Conservation (phyloP, 2,888 invertebrate species). For the Eristalis arbustorum region DNA sequence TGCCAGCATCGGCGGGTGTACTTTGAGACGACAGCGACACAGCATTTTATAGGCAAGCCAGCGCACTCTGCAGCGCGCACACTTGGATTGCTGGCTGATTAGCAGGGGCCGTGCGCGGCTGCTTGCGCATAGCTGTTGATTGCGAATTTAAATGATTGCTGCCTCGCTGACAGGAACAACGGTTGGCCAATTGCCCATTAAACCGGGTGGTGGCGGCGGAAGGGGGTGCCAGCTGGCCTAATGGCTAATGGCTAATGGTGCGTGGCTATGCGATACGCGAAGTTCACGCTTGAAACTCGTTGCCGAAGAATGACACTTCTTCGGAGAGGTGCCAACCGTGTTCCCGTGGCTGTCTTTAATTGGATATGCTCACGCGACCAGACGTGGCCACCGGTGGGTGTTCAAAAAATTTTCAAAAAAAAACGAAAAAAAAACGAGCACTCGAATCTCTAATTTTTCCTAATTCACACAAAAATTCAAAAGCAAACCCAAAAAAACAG, state of each 20-base stretch:
- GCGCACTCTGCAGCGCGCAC: not conserved
- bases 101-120: slow-evolving; percentile 10
- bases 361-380: slow-evolving; percentile 14
- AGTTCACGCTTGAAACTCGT: slow-evolving; percentile 17
- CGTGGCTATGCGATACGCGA: slow-evolving; percentile 34
- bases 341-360: slow-evolving; percentile 7
- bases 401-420: not conserved
- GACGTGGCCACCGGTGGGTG: not conserved
- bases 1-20: slow-evolving; percentile 19
- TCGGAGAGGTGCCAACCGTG: slow-evolving; percentile 3
- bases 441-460: not conserved
- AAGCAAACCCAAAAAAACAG: slow-evolving; percentile 15
- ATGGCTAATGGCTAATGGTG: slow-evolving; percentile 46
- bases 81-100: slow-evolving; percentile 67
- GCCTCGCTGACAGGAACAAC: slow-evolving; percentile 63
- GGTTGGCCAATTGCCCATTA: slow-evolving; percentile 67
- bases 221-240: not conserved
- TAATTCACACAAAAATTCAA: not conserved
- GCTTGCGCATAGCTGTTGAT: slow-evolving; percentile 62
- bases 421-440: not conserved
- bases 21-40: slow-evolving; percentile 60
- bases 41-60: slow-evolving; percentile 35
- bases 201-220: slow-evolving; percentile 27
- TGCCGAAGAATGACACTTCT: slow-evolving; percentile 19
- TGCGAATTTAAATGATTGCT: slow-evolving; percentile 69